Conservation (phyloP, 2,888 invertebrate species). For the Chymomyza procnemis region DNA sequence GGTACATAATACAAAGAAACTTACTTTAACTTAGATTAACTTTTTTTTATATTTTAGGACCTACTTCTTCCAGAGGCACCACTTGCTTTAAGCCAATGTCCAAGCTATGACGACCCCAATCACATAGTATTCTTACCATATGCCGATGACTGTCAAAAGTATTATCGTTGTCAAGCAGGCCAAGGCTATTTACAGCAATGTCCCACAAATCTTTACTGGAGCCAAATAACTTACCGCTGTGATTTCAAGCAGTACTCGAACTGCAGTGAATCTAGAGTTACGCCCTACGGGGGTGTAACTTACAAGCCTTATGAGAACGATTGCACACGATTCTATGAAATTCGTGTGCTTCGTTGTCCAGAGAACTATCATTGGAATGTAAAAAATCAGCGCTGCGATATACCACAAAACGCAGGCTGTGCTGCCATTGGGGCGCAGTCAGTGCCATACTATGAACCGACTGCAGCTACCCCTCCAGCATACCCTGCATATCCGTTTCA, state of each 20-base stretch:
- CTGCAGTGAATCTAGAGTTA: constrained; percentile 35
- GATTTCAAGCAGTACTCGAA: constrained; percentile 58
- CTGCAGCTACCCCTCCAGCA: constrained; percentile 40
- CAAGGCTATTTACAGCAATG: constrained; percentile 52
- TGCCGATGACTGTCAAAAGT: constrained; percentile 67
- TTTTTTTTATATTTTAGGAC: neutral
- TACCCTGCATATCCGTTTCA: neutral
- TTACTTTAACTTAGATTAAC: no score
- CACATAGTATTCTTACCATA: constrained; percentile 55
- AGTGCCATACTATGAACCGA: constrained; percentile 10
- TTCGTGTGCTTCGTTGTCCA: constrained; percentile 46
- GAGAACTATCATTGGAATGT: constrained; percentile 60
- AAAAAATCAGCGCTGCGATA: constrained; percentile 55
- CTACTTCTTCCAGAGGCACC: neutral
- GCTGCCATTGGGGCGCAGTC: neutral
- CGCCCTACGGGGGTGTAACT: neutral
- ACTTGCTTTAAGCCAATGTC: constrained; percentile 36
- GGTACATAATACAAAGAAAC: constrained; percentile 18
- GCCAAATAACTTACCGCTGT: constrained; percentile 60
- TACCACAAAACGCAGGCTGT: constrained; percentile 55
- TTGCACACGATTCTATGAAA: constrained; percentile 68
- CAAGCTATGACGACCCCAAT: constrained; percentile 58
- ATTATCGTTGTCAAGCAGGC: constrained; percentile 66
- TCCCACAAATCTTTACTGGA: constrained; percentile 67
- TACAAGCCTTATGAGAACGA: constrained; percentile 56